Conservation (phyloP, 2,888 invertebrate genomes). For the Autographa pulchrina region DNA sequence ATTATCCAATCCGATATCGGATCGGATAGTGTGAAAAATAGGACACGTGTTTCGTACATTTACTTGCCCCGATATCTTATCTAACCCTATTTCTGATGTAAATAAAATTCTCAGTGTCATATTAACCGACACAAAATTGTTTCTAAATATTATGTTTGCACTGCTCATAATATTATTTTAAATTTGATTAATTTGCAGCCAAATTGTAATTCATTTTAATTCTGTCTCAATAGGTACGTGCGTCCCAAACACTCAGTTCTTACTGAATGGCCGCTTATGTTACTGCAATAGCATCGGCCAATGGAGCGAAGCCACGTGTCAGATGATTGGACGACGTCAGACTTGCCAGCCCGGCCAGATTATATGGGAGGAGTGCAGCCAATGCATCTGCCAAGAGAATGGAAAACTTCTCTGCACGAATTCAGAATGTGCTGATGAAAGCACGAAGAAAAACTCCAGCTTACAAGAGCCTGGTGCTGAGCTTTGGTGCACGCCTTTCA, state of each 20-base stretch:
- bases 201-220: conserved; percentile 19
- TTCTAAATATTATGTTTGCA: too few relatives aligned
- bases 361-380: conserved; percentile 77
- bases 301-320: conserved; percentile 75
- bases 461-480: conserved; percentile 21
- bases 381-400: conserved; percentile 79
- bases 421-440: conserved; percentile 65
- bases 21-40: too few relatives aligned
- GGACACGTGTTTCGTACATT: too few relatives aligned
- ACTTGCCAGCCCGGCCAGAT: conserved; percentile 76
- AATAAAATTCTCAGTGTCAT: too few relatives aligned
- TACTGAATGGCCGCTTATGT: conserved; percentile 75
- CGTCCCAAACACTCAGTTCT: conserved; percentile 77
- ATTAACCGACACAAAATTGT: too few relatives aligned
- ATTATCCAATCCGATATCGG: too few relatives aligned
- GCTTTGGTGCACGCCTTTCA: conserved; percentile 76
- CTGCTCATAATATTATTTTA: too few relatives aligned
- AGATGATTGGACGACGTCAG: conserved; percentile 63
- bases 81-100: too few relatives aligned
- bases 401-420: conserved; percentile 74
- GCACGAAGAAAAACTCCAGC: conserved; percentile 33
- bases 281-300: conserved; percentile 74
- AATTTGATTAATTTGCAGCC: too few relatives aligned
- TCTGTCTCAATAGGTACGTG: conserved; percentile 70
- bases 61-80: too few relatives aligned